Evolutionary conservation across 2,797 vertebrate genomes (phyloP), one percentile per base, ranked within the genome.

Genomic region (Hypotaenidia philippensis): DNA sequence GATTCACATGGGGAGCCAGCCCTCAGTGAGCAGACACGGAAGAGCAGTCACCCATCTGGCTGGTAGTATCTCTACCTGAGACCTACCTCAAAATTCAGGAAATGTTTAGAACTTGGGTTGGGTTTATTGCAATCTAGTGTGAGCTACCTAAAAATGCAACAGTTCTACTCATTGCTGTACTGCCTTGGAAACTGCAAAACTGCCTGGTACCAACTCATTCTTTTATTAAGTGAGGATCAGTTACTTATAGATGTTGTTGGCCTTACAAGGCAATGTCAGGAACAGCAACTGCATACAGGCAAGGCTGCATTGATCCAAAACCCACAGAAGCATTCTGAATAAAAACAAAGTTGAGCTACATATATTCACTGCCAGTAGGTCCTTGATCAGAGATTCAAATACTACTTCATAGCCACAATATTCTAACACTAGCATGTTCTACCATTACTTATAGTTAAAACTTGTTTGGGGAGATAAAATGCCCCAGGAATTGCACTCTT

Each of bases 231-330:
- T 31, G 61, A 70, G 29, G 11, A 78, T 7, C 2, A 3, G 25
- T 44, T 57, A 47, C 22, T 83, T 34, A 38, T 0, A 65, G 40
- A 53, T 29, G 22, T 2, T 68, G 34, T 3, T 10, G 3, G 32
- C 23, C 60, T 79, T 36, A 27, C 13, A 82, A 41, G n/a, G 40
- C 76, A 68, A 68, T 4, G 4, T n/a, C 68, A 78, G 59, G 17
- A 81, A 69, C 12, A 45, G 18, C 45, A 56, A 13, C 0, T 44
- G 20, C 7, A 0, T 25, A 71, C 52, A 57, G 87, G 5, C 49
- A 63, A 87, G 75, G 41, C 61, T 78, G 34, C 15, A 29, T 2
- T 22, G 11, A 57, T 29, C 50, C 26, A 1, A 55, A 63, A 8
- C 1, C 19, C 32, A 29, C 21, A 22, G 25, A 65, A 71, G 7